Base-by-base conservation (phyloP, 2,888 invertebrate genomes). In the Agrotis ipsilon region DNA sequence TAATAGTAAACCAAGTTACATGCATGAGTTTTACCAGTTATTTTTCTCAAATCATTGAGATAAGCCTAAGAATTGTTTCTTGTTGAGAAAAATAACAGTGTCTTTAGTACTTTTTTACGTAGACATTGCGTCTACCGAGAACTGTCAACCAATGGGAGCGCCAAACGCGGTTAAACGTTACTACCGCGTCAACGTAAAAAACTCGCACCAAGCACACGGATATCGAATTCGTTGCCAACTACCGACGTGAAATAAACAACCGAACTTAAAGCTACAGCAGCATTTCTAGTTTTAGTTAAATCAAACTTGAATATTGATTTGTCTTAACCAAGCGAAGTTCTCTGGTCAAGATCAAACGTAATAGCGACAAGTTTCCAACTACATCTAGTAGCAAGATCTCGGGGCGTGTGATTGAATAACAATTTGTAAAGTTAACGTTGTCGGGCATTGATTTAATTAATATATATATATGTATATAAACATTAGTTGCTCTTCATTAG, bases 371-470 rank as follows among this genome's bases (percentile, higher is more conserved):
- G 27, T 75, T 61, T 57, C 49, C 32, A 60, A 74, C 57, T 65
- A 68, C 55, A 73, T 68, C 64, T 48, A 58, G 49, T 43, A 74
- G 62, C 55, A 49, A 68, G 65, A 70, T 72, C 61, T 66, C 59
- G 59, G 32, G 54, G 32, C 59, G 66, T 61, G 60, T 75, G 75
- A 81, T 79, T 78, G 45, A 74, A 75, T 78, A 77, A 81, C 48
- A 48, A 81, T 82, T 83, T 78, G 63, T 62, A 62, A 75, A 84
- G 74, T 81, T 72, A 78, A 73, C 69, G 69, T 52, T 58, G 52
- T 48, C 65, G 51, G 55, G 68, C 54, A 70, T 75, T 78, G 45
- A 78, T 85, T 75, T 62, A 77, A 78, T 78, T 71, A 24, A 24
- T 24, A n/a, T n/a, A n/a, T n/a, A n/a, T n/a, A n/a, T n/a, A n/a